Evolutionary conservation across 2,888 invertebrate species (phyloP).

Genomic region (Archaeoteleia sp.): DNA sequence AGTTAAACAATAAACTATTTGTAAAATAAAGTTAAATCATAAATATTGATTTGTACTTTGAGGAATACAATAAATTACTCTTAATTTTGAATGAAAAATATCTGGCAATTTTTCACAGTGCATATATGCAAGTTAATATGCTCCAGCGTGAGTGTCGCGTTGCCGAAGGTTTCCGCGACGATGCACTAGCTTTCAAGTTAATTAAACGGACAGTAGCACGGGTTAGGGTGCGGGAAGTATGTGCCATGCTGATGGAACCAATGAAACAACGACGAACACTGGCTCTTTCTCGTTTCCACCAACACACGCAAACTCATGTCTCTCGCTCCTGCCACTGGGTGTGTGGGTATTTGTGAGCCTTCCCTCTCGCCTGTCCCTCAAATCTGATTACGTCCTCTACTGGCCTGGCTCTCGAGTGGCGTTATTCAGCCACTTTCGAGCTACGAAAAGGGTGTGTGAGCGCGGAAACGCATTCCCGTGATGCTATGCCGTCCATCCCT

Average conservation of each 20-base stretch:
- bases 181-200: conserved; percentile 58
- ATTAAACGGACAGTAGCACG: conserved; percentile 57
- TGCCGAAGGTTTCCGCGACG: conserved; percentile 23
- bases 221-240: conserved; percentile 23
- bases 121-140: conserved; percentile 17
- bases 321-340: conserved; percentile 11
- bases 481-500: conserved; percentile 1
- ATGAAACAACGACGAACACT: conserved; percentile 24
- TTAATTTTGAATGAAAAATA: no score
- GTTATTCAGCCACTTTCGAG: conserved; percentile 22
- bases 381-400: conserved; percentile 61
- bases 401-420: conserved; percentile 5
- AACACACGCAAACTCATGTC: background rate
- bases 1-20: no score
- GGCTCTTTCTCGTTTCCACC: conserved; percentile 12
- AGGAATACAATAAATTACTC: no score
- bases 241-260: conserved; percentile 24
- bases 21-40: no score
- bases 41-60: no score
- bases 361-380: conserved; percentile 55
- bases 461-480: conserved; percentile 7
- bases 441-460: conserved; percentile 7
- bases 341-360: no score
- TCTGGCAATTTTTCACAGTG: background rate
- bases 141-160: conserved; percentile 13